Conservation (phyloP, 1,140 invertebrate genomes). For the Pseudobourletiella spinata region DNA sequence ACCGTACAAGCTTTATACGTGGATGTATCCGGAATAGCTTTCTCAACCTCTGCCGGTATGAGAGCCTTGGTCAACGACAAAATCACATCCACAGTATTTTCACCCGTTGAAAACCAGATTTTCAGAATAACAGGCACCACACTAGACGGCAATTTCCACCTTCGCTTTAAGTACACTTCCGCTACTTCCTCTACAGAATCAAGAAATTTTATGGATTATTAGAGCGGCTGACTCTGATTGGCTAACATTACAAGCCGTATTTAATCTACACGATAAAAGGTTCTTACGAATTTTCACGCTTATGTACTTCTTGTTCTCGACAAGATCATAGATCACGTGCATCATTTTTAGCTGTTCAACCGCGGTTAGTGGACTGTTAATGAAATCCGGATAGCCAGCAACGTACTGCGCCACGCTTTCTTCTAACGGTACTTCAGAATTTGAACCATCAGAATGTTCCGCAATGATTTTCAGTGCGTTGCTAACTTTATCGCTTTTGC, state of each 20-base stretch:
- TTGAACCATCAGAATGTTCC: neutral
- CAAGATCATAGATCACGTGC: conserved; percentile 18
- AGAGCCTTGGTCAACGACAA: conserved; percentile 4
- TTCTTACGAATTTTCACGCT: conserved; percentile 3
- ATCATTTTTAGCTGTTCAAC: conserved; percentile 28
- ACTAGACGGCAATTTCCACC: conserved; percentile 32
- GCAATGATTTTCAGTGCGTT: neutral
- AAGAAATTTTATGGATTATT: neutral
- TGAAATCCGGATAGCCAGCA: neutral
- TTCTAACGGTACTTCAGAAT: neutral
- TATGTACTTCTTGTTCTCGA: conserved; percentile 6
- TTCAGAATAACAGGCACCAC: conserved; percentile 23
- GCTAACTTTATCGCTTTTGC: neutral
- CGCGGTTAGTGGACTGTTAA: conserved; percentile 14
- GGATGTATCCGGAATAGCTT: neutral
- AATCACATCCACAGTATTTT: conserved; percentile 19
- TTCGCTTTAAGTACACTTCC: conserved; percentile 15
- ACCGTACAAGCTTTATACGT: conserved; percentile 15
- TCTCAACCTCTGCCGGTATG: neutral
- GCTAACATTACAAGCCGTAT: neutral
- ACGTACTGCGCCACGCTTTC: conserved; percentile 2
- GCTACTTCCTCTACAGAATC: conserved; percentile 6
- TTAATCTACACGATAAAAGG: neutral
- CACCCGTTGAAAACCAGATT: conserved; percentile 14
- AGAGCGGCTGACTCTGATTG: neutral